Evolutionary conservation across 2,888 invertebrate species (phyloP).

Genomic region (Yponomeuta cagnagella): DNA sequence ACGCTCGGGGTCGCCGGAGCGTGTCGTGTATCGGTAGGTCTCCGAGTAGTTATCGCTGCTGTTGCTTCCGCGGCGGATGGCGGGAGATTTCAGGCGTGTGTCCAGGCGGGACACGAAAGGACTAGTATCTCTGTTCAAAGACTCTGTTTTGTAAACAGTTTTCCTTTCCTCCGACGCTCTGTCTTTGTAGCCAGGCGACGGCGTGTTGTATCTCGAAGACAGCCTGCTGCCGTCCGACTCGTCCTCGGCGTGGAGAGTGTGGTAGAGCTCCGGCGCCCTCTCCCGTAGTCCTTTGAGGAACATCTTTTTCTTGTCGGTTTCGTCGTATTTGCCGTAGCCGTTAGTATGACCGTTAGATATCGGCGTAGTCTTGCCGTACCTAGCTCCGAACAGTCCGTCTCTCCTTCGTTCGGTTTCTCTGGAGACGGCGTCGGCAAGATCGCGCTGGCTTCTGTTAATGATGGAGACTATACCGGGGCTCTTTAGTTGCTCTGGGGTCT

Average conservation of each 20-base stretch:
- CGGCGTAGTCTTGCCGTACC: conserved; percentile 74
- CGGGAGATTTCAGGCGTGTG: conserved; percentile 61
- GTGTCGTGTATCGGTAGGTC: conserved; percentile 81
- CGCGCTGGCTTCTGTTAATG: conserved; percentile 88
- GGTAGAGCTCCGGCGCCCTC: conserved; percentile 82
- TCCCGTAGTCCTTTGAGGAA: conserved; percentile 82
- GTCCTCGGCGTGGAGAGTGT: conserved; percentile 80
- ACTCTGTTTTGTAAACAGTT: conserved; percentile 65
- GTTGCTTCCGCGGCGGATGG: conserved; percentile 78
- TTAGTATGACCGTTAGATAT: conserved; percentile 67
- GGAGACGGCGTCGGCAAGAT: conserved; percentile 79
- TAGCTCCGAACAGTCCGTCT: conserved; percentile 71
- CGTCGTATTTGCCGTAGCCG: conserved; percentile 62
- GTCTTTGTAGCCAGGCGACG: conserved; percentile 68
- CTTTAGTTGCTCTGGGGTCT: conserved; percentile 83
- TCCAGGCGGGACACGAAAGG: conserved; percentile 66
- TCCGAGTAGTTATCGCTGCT: conserved; percentile 83
- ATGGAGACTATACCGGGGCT: conserved; percentile 92
- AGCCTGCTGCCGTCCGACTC: conserved; percentile 68
- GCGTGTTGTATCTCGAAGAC: conserved; percentile 63
- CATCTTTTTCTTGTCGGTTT: conserved; percentile 78
- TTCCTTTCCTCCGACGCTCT: conserved; percentile 64
- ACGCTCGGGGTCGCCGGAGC: conserved; percentile 79
- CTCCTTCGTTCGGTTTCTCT: conserved; percentile 69
- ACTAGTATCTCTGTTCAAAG: conserved; percentile 63